These are phyloP conservation scores for Nebria brevicollis DNA, from an alignment of 2,888 invertebrate species.

Conservation along the genomic window DNA sequence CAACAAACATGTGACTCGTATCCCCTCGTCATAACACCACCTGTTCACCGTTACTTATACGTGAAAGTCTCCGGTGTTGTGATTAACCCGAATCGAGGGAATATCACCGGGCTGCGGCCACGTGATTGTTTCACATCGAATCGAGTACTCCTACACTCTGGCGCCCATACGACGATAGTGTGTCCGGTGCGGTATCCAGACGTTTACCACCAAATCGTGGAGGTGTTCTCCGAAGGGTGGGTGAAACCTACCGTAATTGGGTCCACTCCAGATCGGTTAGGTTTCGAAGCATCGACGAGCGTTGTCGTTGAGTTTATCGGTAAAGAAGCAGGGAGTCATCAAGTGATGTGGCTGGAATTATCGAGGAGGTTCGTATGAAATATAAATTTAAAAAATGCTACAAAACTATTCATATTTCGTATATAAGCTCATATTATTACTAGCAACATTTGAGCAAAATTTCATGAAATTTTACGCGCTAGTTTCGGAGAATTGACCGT, in stretches of 20 bases:
- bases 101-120: conserved; percentile 21
- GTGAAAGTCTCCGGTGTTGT: conserved; percentile 78
- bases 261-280: conserved; percentile 65
- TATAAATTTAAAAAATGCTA: no score
- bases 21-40: conserved; percentile 84
- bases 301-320: conserved; percentile 84
- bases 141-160: conserved; percentile 81
- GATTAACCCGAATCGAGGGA: conserved; percentile 50
- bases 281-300: conserved; percentile 72
- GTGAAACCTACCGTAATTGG: conserved; percentile 55
- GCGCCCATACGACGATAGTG: conserved; percentile 67
- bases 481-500: no score
- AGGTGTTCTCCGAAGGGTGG: conserved; percentile 90
- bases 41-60: conserved; percentile 79
- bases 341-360: conserved; percentile 85
- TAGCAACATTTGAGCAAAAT: no score
- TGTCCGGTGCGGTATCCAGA: conserved; percentile 63
- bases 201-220: conserved; percentile 70
- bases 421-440: no score
- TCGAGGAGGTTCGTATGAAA: conserved; percentile 66
- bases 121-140: conserved; percentile 74
- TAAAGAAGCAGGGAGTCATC: conserved; percentile 78
- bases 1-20: conserved; percentile 83
- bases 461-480: no score
- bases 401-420: no score